Percentiles rank a stretch among this genome's conserved stretches.
Conservation (phyloP, 2,113 vertebrate species). For the Marmota flaviventris region DNA sequence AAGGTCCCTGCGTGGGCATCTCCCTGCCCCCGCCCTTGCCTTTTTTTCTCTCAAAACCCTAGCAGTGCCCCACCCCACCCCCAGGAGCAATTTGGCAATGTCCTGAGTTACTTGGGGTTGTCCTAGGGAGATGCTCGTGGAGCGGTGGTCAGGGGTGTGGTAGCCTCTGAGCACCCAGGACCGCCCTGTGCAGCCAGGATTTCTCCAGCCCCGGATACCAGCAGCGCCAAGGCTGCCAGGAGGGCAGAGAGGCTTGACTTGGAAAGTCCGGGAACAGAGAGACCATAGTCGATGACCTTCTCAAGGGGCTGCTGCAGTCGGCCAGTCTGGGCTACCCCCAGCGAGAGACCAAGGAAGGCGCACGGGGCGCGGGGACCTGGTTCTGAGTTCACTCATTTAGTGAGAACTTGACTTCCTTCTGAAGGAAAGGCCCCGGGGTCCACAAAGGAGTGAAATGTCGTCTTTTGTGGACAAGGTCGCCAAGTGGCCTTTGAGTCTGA, state of each 20-base stretch:
- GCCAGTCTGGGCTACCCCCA: background rate
- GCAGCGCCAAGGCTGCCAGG: background rate
- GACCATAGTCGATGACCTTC: accelerated
- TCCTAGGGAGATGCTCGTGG: background rate
- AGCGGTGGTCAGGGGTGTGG: background rate
- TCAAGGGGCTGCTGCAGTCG: accelerated
- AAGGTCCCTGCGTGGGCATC: accelerated
- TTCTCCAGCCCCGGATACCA: accelerated
- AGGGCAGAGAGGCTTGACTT: accelerated
- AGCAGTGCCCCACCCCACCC: too few relatives aligned
- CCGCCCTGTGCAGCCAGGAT: accelerated
- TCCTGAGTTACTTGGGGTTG: background rate
- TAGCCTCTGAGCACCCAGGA: background rate
- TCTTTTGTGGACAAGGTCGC: background rate
- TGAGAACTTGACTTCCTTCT: background rate
- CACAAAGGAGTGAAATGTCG: background rate
- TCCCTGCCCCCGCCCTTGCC: background rate
- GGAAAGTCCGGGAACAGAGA: accelerated
- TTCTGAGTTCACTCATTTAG: background rate
- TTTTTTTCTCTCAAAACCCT: background rate
- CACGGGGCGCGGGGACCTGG: too few relatives aligned
- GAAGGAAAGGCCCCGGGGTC: background rate
- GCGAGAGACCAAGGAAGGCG: too few relatives aligned
- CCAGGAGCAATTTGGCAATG: background rate
- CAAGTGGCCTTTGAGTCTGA: background rate